Conservation (phyloP, 2,113 vertebrate genomes). For the Canis aureus region DNA sequence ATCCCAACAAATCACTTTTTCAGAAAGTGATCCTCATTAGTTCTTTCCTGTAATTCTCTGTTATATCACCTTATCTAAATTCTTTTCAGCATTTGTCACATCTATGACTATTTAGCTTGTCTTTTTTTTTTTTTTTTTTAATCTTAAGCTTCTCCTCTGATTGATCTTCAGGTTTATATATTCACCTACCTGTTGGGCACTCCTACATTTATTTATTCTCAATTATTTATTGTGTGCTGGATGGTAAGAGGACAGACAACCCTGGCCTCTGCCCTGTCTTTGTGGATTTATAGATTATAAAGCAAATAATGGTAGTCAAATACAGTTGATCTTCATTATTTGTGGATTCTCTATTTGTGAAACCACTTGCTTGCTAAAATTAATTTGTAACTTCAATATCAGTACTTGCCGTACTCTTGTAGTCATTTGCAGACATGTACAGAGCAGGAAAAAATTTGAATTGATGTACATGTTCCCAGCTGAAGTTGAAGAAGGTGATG, state of each 20-base stretch:
- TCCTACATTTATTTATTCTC: slow-evolving; percentile 6
- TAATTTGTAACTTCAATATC: neutral
- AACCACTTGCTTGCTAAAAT: neutral
- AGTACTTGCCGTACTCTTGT: neutral
- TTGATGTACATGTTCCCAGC: neutral
- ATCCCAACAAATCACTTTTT: neutral
- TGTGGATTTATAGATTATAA: neutral
- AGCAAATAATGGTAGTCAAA: slow-evolving; percentile 3
- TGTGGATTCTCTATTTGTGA: neutral
- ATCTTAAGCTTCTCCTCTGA: neutral
- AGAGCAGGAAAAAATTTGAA: neutral
- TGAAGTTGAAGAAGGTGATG: neutral
- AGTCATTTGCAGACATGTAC: neutral
- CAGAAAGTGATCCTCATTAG: neutral
- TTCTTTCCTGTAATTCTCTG: neutral
- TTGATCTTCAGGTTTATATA: neutral
- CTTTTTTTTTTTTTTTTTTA: neutral
- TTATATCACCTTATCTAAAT: slow-evolving; percentile 1
- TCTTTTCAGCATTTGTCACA: neutral
- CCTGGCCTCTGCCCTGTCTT: neutral
- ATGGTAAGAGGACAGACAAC: neutral
- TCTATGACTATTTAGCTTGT: neutral
- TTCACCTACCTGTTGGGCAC: neutral
- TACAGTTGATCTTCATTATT: neutral
- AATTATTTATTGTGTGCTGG: slow-evolving; percentile 7